Conservation (phyloP, 2,113 vertebrate species). For the Pelodiscus sinensis region DNA sequence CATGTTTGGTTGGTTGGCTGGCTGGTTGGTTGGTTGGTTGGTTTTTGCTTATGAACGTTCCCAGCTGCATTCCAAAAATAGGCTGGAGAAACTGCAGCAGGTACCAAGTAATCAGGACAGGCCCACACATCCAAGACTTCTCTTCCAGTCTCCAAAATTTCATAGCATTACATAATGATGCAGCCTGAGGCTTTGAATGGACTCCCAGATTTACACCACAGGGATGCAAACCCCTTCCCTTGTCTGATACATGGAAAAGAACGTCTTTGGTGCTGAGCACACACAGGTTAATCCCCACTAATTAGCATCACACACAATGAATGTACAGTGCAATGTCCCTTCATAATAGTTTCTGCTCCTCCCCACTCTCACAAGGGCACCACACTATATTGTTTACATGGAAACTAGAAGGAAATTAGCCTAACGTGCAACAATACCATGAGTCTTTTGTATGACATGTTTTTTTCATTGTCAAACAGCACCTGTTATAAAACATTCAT, state of each 20-base stretch:
- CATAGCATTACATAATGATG: not conserved
- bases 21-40: no score
- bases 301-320: not conserved
- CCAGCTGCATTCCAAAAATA: not conserved
- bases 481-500: fast-evolving
- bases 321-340: not conserved
- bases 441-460: not conserved
- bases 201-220: not conserved
- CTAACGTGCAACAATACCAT: not conserved
- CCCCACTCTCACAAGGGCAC: not conserved
- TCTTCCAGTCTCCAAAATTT: not conserved
- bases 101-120: not conserved
- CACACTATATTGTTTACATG: not conserved
- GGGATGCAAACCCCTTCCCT: not conserved
- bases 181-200: not conserved
- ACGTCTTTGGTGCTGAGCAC: not conserved
- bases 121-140: not conserved
- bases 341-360: not conserved
- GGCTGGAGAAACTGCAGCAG: not conserved
- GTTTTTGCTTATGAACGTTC: not conserved
- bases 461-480: not conserved
- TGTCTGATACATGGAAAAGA: not conserved
- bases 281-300: fast-evolving
- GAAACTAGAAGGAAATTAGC: not conserved
- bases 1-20: no score